Conservation (phyloP, 2,797 vertebrate species). For the Megaceryle alcyon region DNA sequence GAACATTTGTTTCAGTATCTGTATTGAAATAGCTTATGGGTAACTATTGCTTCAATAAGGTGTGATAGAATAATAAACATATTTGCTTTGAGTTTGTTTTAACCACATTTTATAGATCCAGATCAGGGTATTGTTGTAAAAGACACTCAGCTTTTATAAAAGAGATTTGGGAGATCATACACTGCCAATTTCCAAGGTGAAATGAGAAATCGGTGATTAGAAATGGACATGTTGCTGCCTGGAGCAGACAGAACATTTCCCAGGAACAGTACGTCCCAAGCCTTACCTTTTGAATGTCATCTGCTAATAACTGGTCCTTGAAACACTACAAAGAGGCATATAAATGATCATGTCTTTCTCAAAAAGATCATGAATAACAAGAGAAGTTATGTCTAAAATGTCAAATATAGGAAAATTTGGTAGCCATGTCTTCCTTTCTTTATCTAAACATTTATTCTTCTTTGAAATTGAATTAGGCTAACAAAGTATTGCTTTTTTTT, state of each 20-base stretch:
- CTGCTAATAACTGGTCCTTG: background rate
- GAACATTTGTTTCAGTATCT: background rate
- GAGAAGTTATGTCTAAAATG: background rate
- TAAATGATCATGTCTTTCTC: background rate
- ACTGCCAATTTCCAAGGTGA: background rate
- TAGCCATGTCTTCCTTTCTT: background rate
- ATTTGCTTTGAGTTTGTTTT: constrained; percentile 2
- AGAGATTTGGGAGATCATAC: background rate
- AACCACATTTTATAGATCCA: background rate
- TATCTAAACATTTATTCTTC: background rate
- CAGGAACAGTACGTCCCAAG: background rate
- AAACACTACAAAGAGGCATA: background rate
- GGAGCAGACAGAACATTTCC: background rate
- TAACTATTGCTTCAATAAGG: background rate
- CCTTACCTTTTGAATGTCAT: background rate
- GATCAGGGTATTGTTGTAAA: background rate
- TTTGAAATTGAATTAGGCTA: background rate
- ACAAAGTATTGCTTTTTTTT: background rate
- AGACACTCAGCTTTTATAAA: background rate
- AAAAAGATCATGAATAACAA: background rate
- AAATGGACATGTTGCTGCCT: background rate
- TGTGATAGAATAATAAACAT: background rate
- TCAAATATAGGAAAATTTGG: background rate
- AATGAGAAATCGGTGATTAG: background rate
- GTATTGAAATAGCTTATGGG: background rate